Base-by-base conservation (phyloP, 1,140 invertebrate genomes). In the Solenopsis fugax region DNA sequence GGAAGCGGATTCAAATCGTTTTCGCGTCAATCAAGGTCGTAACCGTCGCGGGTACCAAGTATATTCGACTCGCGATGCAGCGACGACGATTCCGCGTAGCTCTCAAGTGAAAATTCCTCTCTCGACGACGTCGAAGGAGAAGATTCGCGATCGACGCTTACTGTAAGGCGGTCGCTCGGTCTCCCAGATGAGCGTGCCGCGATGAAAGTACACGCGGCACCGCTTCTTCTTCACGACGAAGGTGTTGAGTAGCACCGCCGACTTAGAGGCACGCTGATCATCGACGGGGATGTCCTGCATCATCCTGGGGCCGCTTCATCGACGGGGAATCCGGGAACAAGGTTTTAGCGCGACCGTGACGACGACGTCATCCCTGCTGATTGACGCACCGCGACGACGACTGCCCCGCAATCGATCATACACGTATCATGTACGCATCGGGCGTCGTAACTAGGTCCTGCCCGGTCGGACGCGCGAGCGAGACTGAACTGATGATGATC, bases 131-230 rank as follows among this genome's bases (percentile, higher is more conserved):
- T 45, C 16, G 24, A 7, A 81, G 24, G 62, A 41, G 29, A 3
- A 52, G 48, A 48, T 13, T 6, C 45, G n/a, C 29, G 24, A 81
- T 45, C 2, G 34, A 29, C 21, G n/a, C 95, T 96, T 95, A 96
- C 96, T 95, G 87, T 95, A 95, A 64, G 96, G 96, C 21, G 94
- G 93, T 88, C 95, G 95, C 90, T 96, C 95, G 18, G 96, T 96
- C 88, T 97, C 96, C 97, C 97, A 97, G 37, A 96, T 96, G 72
- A 97, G 93, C 48, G 95, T 96, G 80, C 96, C 95, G 48, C 95
- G 95, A 94, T 97, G 96, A 88, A 97, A 96, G 93, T 97, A 96
- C n/a, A 97, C 96, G 71, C 96, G 95, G 89, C 96, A 96, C 87
- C 96, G 95, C 93, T 97, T 97, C 88, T 96, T 97, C 85, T 96